These are phyloP conservation scores for Apamea sordens DNA, from an alignment of 2,888 invertebrate genomes.

Conservation along the genomic window DNA sequence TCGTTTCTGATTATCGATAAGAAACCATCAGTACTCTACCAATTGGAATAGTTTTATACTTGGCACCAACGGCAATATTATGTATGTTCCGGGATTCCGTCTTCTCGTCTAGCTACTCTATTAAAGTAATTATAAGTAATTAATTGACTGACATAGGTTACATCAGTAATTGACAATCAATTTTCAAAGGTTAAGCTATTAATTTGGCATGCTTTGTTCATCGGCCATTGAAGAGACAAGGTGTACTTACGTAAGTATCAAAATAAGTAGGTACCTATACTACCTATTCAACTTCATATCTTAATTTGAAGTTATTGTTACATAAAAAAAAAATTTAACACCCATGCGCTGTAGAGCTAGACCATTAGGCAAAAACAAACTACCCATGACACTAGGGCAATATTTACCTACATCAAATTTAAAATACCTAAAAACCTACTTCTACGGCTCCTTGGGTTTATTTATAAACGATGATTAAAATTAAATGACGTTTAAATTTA, in stretches of 20 bases:
- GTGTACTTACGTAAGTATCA: neutral
- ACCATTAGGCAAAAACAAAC: neutral
- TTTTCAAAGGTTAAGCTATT: constrained; percentile 5
- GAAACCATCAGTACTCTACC: neutral
- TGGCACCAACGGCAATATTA: neutral
- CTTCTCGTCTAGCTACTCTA: neutral
- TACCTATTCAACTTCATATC: no score
- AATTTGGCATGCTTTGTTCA: constrained; percentile 3
- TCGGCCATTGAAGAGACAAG: neutral
- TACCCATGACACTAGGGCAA: neutral
- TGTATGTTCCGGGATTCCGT: neutral
- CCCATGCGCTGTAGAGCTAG: neutral
- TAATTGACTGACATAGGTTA: constrained; percentile 11
- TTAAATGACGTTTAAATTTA: no score
- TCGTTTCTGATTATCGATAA: constrained; percentile 28
- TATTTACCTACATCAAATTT: neutral
- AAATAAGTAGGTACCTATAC: neutral
- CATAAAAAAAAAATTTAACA: neutral
- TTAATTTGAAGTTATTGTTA: neutral
- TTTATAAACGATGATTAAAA: no score
- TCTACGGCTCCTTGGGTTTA: neutral
- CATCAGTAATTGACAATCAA: neutral
- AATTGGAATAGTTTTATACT: constrained; percentile 4
- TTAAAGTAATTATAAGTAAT: constrained; percentile 14
- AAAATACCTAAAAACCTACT: neutral